Evolutionary conservation across 2,888 invertebrate genomes (phyloP), one percentile per base, ranked within the genome.

Genomic region (Heliconius cydno): DNA sequence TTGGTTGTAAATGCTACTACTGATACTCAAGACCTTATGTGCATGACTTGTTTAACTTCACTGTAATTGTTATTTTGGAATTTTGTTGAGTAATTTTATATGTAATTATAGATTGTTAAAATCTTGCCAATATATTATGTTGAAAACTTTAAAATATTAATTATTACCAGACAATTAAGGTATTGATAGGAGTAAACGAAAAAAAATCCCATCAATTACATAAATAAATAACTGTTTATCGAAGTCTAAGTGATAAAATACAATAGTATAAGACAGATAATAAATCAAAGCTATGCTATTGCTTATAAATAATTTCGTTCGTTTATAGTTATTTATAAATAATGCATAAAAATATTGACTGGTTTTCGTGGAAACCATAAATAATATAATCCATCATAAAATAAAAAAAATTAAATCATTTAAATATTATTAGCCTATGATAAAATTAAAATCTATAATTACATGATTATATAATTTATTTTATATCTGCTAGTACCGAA

Each of bases 31-130:
- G 52, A 34, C 72, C 38, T 66, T 67, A 78, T 79, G 63, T 82
- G 81, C 71, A 79, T 76, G 79, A 79, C 15, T 41, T 12, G 75
- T 77, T 76, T 82, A 79, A 79, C 79, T 82, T 82, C 52, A 63
- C 41, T 77, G 68, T 74, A 77, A 46, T 77, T 79, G 15, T 72
- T 52, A 28, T 19, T 72, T 52, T 46, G 25, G 52, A 30, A 52
- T 30, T 68, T 46, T 68, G 7, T 76, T 46, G 34, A 10, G 63
- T 60, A 30, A 22, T 38, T 76, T 67, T 28, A 30, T 57, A 75
- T 75, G 70, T 68, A 60, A 70, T 77, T 57, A 60, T 38, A 46
- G 63, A 75, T 65, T 41, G 7, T 19, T 12, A 46, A 41, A 12
- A 25, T 46, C 41, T 63, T 65, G 28, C 65, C 63, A 65, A 30